These are phyloP conservation scores for Clarias pachynema DNA, from an alignment of 2,797 vertebrate genomes.

Conservation along the genomic window DNA sequence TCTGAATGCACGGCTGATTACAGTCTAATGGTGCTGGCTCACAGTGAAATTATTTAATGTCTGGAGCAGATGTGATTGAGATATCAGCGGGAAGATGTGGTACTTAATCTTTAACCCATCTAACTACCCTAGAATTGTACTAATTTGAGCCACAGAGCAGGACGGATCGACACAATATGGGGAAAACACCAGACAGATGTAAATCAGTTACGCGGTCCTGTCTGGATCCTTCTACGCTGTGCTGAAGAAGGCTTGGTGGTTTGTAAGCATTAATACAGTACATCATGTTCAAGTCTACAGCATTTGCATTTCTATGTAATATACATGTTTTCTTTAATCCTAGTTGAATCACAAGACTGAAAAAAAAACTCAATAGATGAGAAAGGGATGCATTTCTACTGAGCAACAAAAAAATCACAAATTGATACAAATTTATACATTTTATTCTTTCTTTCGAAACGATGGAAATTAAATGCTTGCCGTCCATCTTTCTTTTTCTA, in stretches of 20 bases:
- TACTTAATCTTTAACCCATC: neutral
- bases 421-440: conserved; percentile 48
- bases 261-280: neutral
- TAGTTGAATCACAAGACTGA: neutral
- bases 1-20: neutral
- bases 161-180: neutral
- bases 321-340: neutral
- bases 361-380: neutral
- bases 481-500: conserved; percentile 15
- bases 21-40: neutral
- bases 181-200: neutral
- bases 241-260: neutral
- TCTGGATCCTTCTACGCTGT: neutral
- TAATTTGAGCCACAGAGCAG: neutral
- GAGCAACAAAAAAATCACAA: neutral
- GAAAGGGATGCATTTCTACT: too few species aligned
- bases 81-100: neutral
- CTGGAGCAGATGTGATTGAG: neutral
- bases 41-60: conserved; percentile 19
- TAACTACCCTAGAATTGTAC: conserved; percentile 5
- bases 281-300: too few species aligned
- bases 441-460: conserved; percentile 54
- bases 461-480: conserved; percentile 39
- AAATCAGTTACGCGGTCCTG: conserved; percentile 2
- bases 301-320: neutral